Evolutionary conservation across 2,113 vertebrate genomes (phyloP).

Genomic region (Leptodactylus fuscus): DNA sequence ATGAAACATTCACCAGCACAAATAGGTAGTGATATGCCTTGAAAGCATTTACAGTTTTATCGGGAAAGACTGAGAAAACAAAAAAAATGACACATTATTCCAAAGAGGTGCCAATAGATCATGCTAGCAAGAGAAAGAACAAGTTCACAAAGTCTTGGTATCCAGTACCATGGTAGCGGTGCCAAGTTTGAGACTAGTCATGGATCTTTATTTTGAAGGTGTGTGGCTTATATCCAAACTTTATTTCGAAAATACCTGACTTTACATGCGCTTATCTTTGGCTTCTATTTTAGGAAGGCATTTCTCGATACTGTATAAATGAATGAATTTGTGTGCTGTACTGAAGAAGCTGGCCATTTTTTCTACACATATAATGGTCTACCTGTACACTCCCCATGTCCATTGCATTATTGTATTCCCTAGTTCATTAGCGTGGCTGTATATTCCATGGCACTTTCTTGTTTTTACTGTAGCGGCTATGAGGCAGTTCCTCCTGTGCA

Average conservation of each 20-base stretch:
- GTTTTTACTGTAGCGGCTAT: slow-evolving; percentile 32
- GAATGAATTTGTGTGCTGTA: slow-evolving; percentile 8
- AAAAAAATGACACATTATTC: neutral
- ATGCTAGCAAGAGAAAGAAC: neutral
- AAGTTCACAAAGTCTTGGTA: neutral
- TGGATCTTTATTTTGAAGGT: neutral
- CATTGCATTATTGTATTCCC: slow-evolving; percentile 3
- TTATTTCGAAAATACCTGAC: neutral
- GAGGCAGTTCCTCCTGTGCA: slow-evolving; percentile 50
- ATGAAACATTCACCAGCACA: neutral
- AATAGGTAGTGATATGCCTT: neutral
- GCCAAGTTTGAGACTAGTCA: neutral
- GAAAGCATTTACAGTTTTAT: neutral
- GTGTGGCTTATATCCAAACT: neutral
- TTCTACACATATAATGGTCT: slow-evolving; percentile 4
- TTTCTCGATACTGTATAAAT: slow-evolving; percentile 14
- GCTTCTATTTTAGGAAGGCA: slow-evolving; percentile 10
- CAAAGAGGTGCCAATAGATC: neutral
- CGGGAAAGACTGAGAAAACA: neutral
- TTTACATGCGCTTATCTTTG: neutral
- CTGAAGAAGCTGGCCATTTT: neutral
- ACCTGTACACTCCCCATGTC: neutral
- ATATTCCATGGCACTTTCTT: slow-evolving; percentile 41
- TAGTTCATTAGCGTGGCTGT: slow-evolving; percentile 47
- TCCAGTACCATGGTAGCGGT: neutral